Evolutionary conservation across 2,113 vertebrate genomes (phyloP).

Genomic region (Proteles cristata): DNA sequence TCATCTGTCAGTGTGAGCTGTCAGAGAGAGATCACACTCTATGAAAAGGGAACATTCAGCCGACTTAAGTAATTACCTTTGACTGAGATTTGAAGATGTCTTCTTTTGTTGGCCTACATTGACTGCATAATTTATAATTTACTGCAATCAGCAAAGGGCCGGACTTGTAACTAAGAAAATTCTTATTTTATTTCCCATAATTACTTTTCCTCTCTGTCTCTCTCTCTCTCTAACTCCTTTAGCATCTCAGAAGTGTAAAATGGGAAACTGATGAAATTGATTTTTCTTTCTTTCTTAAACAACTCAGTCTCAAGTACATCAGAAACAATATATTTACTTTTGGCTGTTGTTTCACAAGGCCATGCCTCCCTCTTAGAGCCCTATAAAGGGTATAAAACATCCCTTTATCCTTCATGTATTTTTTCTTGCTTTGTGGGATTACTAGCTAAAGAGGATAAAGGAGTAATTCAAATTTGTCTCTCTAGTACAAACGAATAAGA

Average conservation of each 20-base stretch:
- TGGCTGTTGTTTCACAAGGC: slow-evolving; percentile 28
- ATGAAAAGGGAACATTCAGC: slow-evolving; percentile 92
- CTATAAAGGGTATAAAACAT: slow-evolving; percentile 45
- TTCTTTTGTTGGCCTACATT: slow-evolving; percentile 98
- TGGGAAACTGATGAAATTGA: slow-evolving; percentile 71
- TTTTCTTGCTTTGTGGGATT: slow-evolving; percentile 78
- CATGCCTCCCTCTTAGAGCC: neutral
- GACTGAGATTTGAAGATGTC: slow-evolving; percentile 98
- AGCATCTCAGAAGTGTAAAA: slow-evolving; percentile 77
- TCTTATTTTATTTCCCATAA: slow-evolving; percentile 87
- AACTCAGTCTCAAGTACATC: neutral
- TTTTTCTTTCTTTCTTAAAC: slow-evolving; percentile 57
- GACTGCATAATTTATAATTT: slow-evolving; percentile 99
- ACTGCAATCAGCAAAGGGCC: slow-evolving; percentile 90
- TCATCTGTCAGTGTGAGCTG: slow-evolving; percentile 98
- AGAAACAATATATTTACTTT: slow-evolving; percentile 57
- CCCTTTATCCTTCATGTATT: slow-evolving; percentile 50
- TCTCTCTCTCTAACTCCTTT: slow-evolving; percentile 65
- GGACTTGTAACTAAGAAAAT: slow-evolving; percentile 89
- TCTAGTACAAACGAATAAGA: slow-evolving; percentile 63
- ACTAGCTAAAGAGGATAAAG: slow-evolving; percentile 77
- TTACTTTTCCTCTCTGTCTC: slow-evolving; percentile 74
- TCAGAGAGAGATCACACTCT: slow-evolving; percentile 95
- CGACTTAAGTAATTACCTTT: slow-evolving; percentile 98
- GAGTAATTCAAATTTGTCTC: slow-evolving; percentile 80